A percentile compares a stretch with the other conserved stretches of the same genome.
Conservation (phyloP, 2,113 vertebrate genomes). For the Zingel zingel region DNA sequence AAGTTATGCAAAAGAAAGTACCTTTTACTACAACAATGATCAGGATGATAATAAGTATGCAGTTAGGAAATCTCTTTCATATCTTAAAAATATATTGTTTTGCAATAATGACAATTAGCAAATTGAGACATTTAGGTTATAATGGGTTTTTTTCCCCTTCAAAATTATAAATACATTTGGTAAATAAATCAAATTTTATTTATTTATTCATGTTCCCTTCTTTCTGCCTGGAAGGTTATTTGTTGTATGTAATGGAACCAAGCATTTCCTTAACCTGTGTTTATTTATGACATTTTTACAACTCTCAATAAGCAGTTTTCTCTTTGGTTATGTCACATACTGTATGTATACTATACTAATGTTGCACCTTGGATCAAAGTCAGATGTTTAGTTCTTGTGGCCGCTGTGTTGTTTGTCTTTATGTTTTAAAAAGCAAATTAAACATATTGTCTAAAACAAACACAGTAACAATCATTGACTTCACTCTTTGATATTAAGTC, state of each 20-base stretch:
- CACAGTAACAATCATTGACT: background rate
- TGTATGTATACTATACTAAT: background rate
- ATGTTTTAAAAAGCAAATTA: background rate
- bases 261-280: background rate
- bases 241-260: background rate
- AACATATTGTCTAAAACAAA: background rate
- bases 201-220: background rate
- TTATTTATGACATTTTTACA: background rate
- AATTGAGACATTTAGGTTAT: background rate
- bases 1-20: slow-evolving; percentile 5
- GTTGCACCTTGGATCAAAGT: background rate
- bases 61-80: background rate
- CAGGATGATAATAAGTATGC: background rate
- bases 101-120: background rate
- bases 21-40: background rate
- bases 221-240: background rate
- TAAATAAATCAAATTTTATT: background rate
- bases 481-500: background rate
- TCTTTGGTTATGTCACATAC: background rate
- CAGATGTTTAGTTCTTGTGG: background rate
- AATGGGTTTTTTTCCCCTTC: too few species aligned
- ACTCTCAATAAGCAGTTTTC: too few species aligned
- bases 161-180: background rate
- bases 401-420: background rate
- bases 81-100: too few species aligned